Evolutionary conservation across 2,113 vertebrate genomes (phyloP).

Genomic region (Stegostoma tigrinum): DNA sequence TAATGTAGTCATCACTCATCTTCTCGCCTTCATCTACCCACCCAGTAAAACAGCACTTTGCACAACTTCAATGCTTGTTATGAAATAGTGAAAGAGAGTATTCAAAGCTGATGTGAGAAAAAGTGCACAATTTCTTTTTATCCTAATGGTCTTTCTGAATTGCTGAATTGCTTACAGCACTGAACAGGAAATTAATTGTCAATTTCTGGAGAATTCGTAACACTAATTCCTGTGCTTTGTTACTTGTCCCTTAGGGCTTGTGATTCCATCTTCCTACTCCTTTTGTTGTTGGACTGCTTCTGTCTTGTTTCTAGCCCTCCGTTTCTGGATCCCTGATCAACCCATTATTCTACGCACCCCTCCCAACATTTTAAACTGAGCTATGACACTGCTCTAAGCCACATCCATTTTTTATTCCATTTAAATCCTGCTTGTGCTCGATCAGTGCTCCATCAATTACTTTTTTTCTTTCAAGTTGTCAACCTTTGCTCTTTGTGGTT

Average conservation of each 20-base stretch:
- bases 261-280: neutral
- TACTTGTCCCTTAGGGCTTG: neutral
- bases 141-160: neutral
- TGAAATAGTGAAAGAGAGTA: neutral
- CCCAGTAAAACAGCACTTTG: neutral
- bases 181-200: constrained; percentile 9
- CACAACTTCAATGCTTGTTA: neutral
- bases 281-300: neutral
- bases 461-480: neutral
- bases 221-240: neutral
- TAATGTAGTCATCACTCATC: neutral
- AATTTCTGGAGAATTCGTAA: neutral
- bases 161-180: neutral
- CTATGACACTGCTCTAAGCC: neutral
- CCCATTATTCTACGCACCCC: neutral
- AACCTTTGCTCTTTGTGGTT: neutral
- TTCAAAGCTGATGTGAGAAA: neutral
- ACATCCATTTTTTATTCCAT: neutral
- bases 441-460: neutral
- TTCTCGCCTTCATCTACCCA: neutral
- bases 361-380: neutral
- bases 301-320: neutral
- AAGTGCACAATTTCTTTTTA: neutral
- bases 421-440: neutral
- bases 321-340: neutral